Evolutionary conservation across 2,888 invertebrate genomes (phyloP), one percentile per base, ranked within the genome.

Genomic region (Sisyra nigra): DNA sequence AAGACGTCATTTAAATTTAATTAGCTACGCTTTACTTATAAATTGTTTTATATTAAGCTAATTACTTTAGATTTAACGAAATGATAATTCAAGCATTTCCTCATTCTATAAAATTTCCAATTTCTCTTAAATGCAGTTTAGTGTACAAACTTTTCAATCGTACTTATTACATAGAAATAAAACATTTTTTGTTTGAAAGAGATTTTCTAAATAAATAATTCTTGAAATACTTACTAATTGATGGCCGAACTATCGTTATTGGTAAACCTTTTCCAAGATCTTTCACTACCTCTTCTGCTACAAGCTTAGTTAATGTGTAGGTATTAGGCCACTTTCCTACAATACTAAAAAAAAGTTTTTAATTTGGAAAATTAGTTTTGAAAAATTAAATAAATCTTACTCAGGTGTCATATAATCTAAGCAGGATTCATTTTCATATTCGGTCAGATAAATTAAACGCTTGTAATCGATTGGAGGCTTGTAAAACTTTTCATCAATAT

Each of bases 261-360:
- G 92, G 91, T 50, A 92, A 58, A n/a, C 73, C 72, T 35, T 63
- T 66, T 0, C 76, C 79, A 52, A 79, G 73, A 41, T 68, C 69
- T 40, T 72, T 62, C 1, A 92, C 68, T 1, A 83, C 66, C 46
- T 80, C 74, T 57, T 93, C 93, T 0, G 88, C 88, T 1, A 92
- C 64, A 1, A 88, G 87, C 64, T 94, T 94, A 0, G 93, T 92
- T 57, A 80, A 85, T 2, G 89, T 82, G 57, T 93, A 94, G 0
- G 91, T 91, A 56, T 94, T 93, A 0, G 92, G 93, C 57, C 82
- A 80, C 32, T 70, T 66, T 11, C 74, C 76, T 33, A 83, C 55
- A n/a, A 81, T 55, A 29, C 80, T 80, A 56, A 6, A 61, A 62
- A 48, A 14, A 33, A 33, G 3, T 30, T 30, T 30, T 30, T 30